Evolutionary conservation across 2,113 vertebrate genomes (phyloP).

Genomic region (Marcusenius ussheri): DNA sequence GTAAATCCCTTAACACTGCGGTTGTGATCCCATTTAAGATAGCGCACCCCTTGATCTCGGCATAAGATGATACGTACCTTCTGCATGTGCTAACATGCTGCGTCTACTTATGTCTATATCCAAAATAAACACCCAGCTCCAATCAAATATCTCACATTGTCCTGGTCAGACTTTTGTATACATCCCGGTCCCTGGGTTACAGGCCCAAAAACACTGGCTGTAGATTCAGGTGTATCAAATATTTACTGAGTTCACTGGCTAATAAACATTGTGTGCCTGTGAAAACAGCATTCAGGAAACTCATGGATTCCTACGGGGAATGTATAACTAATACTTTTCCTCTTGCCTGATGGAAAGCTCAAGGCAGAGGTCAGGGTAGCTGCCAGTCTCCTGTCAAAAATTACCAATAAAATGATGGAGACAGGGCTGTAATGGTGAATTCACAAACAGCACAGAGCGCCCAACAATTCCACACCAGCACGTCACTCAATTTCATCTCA

Average conservation of each 20-base stretch:
- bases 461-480: neutral
- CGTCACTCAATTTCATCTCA: neutral
- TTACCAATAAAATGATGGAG: neutral
- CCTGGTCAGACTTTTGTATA: neutral
- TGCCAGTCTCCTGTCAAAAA: neutral
- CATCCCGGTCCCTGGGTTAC: neutral
- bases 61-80: constrained; percentile 1
- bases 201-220: neutral
- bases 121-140: neutral
- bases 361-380: neutral
- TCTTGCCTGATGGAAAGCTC: neutral
- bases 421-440: neutral
- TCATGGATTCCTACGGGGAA: neutral
- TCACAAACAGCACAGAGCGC: neutral
- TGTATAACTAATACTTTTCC: neutral
- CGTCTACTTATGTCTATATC: neutral
- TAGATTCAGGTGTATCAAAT: neutral
- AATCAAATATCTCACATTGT: neutral
- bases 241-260: neutral
- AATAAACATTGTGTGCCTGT: neutral
- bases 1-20: neutral
- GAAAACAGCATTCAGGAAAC: neutral
- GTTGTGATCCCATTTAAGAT: constrained; percentile 7
- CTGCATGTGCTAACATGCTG: neutral
- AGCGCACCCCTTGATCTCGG: neutral